Conservation (phyloP, 2,888 invertebrate genomes). For the Exephanes ischioxanthus region DNA sequence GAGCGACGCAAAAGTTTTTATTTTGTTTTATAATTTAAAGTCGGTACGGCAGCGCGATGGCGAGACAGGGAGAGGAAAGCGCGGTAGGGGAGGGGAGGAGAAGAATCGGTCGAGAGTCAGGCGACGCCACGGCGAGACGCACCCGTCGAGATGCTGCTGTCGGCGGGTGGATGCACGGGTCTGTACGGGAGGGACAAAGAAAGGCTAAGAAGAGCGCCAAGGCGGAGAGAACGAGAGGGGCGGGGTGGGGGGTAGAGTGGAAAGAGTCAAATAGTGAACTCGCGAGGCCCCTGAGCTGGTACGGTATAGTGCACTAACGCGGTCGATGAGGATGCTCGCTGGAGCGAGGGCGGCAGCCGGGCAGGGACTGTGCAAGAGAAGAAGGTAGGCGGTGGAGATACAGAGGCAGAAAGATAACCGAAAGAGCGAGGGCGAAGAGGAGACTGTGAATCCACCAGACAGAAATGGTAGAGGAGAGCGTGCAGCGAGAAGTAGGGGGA, state of each 20-base stretch:
- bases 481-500: conserved; percentile 20
- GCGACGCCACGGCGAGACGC: conserved; percentile 66
- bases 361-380: conserved; percentile 56
- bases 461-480: conserved; percentile 68
- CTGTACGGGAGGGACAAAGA: conserved; percentile 40
- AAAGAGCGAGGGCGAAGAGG: conserved; percentile 65
- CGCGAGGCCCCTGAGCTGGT: conserved; percentile 51
- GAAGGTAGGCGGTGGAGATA: conserved; percentile 41
- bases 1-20: background rate
- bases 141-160: conserved; percentile 59
- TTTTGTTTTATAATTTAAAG: conserved; percentile 74
- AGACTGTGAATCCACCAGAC: conserved; percentile 66
- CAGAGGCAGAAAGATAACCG: conserved; percentile 62
- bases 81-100: conserved; percentile 51
- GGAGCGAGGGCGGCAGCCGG: conserved; percentile 68
- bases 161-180: conserved; percentile 61
- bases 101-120: conserved; percentile 55
- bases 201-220: conserved; percentile 1
- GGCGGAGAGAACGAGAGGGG: background rate
- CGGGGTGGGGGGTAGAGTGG: conserved; percentile 2
- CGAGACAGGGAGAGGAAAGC: conserved; percentile 45
- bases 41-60: conserved; percentile 46
- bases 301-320: conserved; percentile 46
- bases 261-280: conserved; percentile 65
- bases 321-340: conserved; percentile 68